phyloP scores from a whole-genome alignment of 2,888 invertebrate genomes.

The Carpatolechia fugitivella region DNA sequence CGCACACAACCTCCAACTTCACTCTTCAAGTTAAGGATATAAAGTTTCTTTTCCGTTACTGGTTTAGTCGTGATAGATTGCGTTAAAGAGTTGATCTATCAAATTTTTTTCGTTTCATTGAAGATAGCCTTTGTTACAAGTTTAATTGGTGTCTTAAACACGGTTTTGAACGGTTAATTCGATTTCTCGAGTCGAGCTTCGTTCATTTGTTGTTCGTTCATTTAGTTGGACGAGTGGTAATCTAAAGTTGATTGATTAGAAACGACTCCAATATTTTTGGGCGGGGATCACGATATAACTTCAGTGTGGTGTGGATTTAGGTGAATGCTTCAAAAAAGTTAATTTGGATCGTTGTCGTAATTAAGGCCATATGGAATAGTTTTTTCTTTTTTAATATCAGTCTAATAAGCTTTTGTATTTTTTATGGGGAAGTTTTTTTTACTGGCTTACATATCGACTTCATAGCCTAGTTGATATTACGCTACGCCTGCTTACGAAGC shows the following conservation, averaged over 20 bases:
- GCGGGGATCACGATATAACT: conserved; percentile 37
- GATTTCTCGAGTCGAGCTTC: conserved; percentile 59
- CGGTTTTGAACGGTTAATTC: conserved; percentile 65
- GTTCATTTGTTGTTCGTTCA: conserved; percentile 62
- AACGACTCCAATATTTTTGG: conserved; percentile 50
- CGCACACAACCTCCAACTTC: conserved; percentile 4
- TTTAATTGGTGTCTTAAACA: conserved; percentile 78
- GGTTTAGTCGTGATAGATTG: conserved; percentile 57
- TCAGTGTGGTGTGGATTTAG: conserved; percentile 48
- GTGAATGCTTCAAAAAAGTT: conserved; percentile 20
- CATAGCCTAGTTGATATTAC: too few relatives aligned
- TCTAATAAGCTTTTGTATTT: too few relatives aligned
- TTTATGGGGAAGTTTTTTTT: too few relatives aligned
- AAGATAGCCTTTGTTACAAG: conserved; percentile 74
- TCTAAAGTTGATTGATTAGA: conserved; percentile 75
- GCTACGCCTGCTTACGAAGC: too few relatives aligned
- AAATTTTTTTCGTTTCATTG: conserved; percentile 73
- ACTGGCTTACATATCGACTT: too few relatives aligned
- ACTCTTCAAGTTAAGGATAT: background rate
- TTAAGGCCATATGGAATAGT: background rate
- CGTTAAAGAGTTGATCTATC: conserved; percentile 78
- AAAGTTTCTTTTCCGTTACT: conserved; percentile 32
- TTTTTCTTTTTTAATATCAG: background rate
- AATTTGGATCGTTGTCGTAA: conserved; percentile 1
- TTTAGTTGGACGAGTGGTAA: conserved; percentile 61